Evolutionary conservation across 2,797 vertebrate genomes (phyloP), one percentile per base, ranked within the genome.

Genomic region (Austrolebias charrua): DNA sequence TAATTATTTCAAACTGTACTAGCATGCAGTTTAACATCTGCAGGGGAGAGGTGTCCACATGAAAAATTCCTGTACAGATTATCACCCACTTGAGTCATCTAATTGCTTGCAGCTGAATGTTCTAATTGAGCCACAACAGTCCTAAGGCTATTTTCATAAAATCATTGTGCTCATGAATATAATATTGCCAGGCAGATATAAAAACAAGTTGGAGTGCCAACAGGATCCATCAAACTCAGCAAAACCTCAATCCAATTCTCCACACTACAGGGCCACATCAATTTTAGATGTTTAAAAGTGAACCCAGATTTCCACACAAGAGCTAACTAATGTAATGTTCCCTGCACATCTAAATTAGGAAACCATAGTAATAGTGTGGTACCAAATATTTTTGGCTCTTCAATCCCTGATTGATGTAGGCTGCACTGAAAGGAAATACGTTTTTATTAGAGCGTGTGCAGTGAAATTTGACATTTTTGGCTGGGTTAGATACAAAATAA

Each of bases 71-170:
- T 83, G 81, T 85, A 82, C 87, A 90, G 86, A 92, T 92, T 92
- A 93, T 91, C 89, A 92, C 89, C 88, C 91, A 92, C 91, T 91
- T 88, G 87, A 92, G 90, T 92, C 85, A 55, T 79, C 87, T 93
- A 93, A 93, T 89, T 90, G 88, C 88, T 93, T 92, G 91, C 90
- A 91, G 91, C 88, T 92, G 93, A 92, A 92, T 90, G 86, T 86
- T 88, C 89, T 94, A 94, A 94, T 82, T 94, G 86, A 94, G 86
- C 78, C 88, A 89, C 88, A 93, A 89, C 92, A 92, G 88, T 94
- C 90, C 91, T 85, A 81, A 78, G 85, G 90, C 87, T 91, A 85
- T 88, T 93, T 94, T 91, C 89, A 91, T 88, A 92, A 76, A 89
- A 93, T 92, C 87, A 85, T 88, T 85, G 88, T 84, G 86, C 88